Evolutionary conservation across 2,888 invertebrate species (phyloP), one percentile per base, ranked within the genome.

Genomic region (Erynnis tages): DNA sequence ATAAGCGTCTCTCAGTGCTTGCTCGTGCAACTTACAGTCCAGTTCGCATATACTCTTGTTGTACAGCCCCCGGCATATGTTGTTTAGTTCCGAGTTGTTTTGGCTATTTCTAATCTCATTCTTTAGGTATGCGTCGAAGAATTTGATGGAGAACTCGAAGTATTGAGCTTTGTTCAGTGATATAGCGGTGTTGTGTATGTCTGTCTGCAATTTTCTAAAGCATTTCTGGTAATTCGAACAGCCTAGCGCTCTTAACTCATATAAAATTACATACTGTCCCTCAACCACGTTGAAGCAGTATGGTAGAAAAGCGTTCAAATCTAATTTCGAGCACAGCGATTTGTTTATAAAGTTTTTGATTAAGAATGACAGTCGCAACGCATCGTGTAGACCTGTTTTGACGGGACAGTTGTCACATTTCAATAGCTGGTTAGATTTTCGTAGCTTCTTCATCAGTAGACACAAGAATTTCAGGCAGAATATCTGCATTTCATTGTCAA

Each of bases 31-130:
- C n/a, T 74, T 73, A 0, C 25, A 65, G 23, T 87, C 84, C 4
- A 84, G 48, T 35, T 85, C 80, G 40, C 88, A 85, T 37, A 89
- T 89, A 50, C 84, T 76, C 27, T 83, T 86, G 23, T 89, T 89
- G 16, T 82, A 88, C 1, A 86, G 60, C 0, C 81, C 86, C 54
- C 87, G 58, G 2, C 79, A 70, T 0, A 86, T 62, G 46, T 86
- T 88, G 7, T 76, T 82, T 2, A 66, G 49, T 3, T 82, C 79
- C 0, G 56, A 53, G 2, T 66, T 66, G 2, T 53, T 61, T 34
- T 63, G 66, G 1, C 66, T 54, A 35, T 60, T 53, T 16, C 41
- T 53, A 5, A 87, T 59, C 38, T 87, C 87, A 38, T 75, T 62
- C 47, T 62, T 67, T 0, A 88, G 55, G 23, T 86, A 88, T 1